phyloP scores from a whole-genome alignment of 2,113 vertebrate species.

The Percina caprodes region DNA sequence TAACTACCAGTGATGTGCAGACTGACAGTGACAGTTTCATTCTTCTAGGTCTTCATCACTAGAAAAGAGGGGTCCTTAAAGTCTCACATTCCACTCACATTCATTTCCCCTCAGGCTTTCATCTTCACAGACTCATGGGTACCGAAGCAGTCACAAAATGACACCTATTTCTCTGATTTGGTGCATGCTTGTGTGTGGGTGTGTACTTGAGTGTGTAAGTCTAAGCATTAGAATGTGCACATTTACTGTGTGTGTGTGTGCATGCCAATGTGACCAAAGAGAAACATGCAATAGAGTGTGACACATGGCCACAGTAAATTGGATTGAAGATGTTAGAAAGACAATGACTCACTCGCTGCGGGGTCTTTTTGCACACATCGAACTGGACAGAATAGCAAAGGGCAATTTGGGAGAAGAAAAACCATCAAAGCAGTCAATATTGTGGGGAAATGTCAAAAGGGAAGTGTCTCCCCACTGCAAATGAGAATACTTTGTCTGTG shows the following conservation, averaged over 20 bases:
- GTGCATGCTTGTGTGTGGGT: not conserved
- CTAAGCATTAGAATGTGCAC: conserved; percentile 17
- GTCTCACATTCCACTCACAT: conserved; percentile 41
- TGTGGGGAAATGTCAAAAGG: conserved; percentile 63
- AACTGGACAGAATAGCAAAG: conserved; percentile 58
- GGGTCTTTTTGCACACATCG: conserved; percentile 43
- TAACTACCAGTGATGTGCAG: not conserved
- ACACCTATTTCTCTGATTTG: conserved; percentile 54
- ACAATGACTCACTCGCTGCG: conserved; percentile 61
- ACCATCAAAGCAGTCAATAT: conserved; percentile 62
- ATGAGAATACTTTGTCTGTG: conserved; percentile 66
- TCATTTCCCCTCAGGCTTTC: conserved; percentile 60
- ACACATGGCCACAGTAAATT: conserved; percentile 57
- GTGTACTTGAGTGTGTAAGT: conserved; percentile 10
- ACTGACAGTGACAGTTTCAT: conserved; percentile 33
- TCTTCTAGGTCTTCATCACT: conserved; percentile 29
- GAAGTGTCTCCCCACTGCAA: conserved; percentile 51
- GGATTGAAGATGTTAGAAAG: conserved; percentile 67
- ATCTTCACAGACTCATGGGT: conserved; percentile 58
- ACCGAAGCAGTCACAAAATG: conserved; percentile 50
- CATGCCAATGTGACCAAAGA: not conserved
- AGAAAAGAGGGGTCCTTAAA: conserved; percentile 42
- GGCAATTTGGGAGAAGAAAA: conserved; percentile 46
- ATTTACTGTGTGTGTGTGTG: not conserved
- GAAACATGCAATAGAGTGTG: conserved; percentile 34